A percentile compares a stretch with the other conserved stretches of the same genome.
Conservation (phyloP, 2,113 vertebrate species). For the Crotalus tigris region DNA sequence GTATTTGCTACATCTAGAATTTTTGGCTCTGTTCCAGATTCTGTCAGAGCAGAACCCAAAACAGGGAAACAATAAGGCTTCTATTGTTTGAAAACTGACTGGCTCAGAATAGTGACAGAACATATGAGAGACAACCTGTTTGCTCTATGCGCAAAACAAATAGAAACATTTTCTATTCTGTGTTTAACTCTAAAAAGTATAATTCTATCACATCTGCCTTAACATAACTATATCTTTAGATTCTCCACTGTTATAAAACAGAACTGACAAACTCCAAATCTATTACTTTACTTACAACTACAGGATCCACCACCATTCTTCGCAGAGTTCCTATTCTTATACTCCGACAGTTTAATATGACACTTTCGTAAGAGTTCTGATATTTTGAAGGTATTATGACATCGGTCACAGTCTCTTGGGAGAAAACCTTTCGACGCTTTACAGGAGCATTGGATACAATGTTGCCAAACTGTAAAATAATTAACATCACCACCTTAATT, state of each 20-base stretch:
- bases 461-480: conserved; percentile 82
- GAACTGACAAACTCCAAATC: background rate
- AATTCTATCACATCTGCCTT: background rate
- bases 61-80: background rate
- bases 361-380: conserved; percentile 72
- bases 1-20: background rate
- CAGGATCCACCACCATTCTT: conserved; percentile 85
- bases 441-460: conserved; percentile 72
- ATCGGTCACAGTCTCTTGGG: conserved; percentile 62
- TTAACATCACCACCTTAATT: conserved; percentile 46
- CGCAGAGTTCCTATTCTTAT: conserved; percentile 88
- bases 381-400: conserved; percentile 48
- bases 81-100: background rate
- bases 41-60: background rate
- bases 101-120: background rate
- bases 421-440: conserved; percentile 79
- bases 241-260: background rate
- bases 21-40: background rate
- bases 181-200: background rate
- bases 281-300: conserved; percentile 81
- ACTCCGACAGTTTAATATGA: conserved; percentile 90
- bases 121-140: background rate
- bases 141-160: background rate
- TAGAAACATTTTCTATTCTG: background rate
- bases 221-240: background rate